phyloP scores from a whole-genome alignment of 2,113 vertebrate species.

The Catharus fuscescens region DNA sequence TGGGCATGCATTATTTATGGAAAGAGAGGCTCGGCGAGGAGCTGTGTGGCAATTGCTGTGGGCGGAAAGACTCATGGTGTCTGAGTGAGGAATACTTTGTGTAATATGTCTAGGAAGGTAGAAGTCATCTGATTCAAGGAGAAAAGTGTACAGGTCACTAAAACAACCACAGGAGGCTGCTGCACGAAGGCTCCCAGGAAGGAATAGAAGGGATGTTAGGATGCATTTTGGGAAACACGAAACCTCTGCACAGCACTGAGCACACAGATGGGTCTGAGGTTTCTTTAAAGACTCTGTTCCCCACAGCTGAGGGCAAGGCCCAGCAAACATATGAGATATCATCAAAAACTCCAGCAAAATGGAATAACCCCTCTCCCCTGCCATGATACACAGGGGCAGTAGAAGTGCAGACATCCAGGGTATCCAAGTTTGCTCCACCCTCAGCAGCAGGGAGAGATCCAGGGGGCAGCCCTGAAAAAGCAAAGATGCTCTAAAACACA shows the following conservation, averaged over 20 bases:
- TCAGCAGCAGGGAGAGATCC: not conserved
- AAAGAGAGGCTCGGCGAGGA: conserved; percentile 27
- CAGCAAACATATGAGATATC: not conserved
- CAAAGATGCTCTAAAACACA: not conserved
- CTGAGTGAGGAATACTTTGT: conserved; percentile 51
- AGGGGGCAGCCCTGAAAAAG: not conserved
- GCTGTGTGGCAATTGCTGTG: conserved; percentile 47
- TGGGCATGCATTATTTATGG: conserved; percentile 18
- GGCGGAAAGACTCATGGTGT: conserved; percentile 17
- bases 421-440: not conserved
- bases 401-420: not conserved
- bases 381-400: not conserved
- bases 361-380: fast-evolving
- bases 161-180: not conserved
- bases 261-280: not conserved
- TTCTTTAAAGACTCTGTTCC: not conserved
- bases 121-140: conserved; percentile 12
- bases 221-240: not conserved
- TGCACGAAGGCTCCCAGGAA: not conserved
- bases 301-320: not conserved
- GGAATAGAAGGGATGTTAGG: not conserved
- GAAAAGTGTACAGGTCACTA: conserved; percentile 26
- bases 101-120: conserved; percentile 58
- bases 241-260: not conserved
- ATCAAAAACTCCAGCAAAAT: not conserved